Evolutionary conservation across 2,113 vertebrate genomes (phyloP), one percentile per base, ranked within the genome.

Genomic region (Odocoileus virginianus): DNA sequence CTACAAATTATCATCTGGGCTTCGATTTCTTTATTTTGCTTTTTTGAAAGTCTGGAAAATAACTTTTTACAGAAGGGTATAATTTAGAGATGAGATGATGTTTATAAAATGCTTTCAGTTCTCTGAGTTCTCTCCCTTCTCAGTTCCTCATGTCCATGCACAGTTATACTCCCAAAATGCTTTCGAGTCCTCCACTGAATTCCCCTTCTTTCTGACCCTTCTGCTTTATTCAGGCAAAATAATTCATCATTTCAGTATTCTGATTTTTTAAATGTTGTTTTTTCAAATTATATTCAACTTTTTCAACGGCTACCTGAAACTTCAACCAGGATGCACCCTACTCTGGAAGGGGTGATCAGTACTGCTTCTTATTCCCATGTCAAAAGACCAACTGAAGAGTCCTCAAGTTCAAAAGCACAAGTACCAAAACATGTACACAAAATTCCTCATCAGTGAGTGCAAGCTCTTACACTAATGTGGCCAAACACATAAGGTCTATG

Each of bases 51-150:
- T 67, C 21, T 84, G 23, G 28, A 94, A 97, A 88, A 78, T 94
- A 91, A 94, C 76, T 67, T 97, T 87, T 84, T 79, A 91, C 40
- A 91, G 78, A 67, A 64, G 64, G 43, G 23, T 92, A 71, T 84
- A 78, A 91, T 94, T 91, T 87, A 91, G 55, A 67, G 50, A 86
- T 86, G 58, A 95, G 47, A 50, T 54, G 71, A 89, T 91, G 30
- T 92, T 94, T 88, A 40, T 58, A 88, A 97, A 90, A 40, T 55
- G 6, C 23, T 91, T 91, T 83, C 50, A 67, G 82, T 83, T 96
- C 21, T 12, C 61, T 76, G 27, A 4, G n/a, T 27, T 50, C 84
- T 88, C 25, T 83, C 14, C 40, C 71, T 74, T 52, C 33, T 87
- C 82, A 50, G 15, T 78, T 83, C 60, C 47, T 55, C 82, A 86